These are phyloP conservation scores for Cathartes aura DNA, from an alignment of 2,113 vertebrate genomes.

Conservation along the genomic window DNA sequence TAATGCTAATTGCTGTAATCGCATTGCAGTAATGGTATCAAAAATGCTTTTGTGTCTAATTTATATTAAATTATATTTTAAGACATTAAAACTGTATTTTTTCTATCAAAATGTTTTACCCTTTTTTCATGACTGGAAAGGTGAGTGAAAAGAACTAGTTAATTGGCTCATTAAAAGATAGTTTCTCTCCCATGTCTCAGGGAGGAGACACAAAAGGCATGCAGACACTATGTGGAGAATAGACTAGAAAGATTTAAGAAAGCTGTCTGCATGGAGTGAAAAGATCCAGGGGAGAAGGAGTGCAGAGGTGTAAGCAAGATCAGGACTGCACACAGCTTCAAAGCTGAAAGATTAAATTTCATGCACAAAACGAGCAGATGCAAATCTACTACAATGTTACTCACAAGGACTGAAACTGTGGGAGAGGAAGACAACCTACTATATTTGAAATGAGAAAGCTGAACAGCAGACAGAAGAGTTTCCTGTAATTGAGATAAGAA, in stretches of 20 bases:
- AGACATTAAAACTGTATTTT: neutral
- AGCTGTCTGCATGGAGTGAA: neutral
- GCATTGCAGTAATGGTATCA: neutral
- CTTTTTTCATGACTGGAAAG: neutral
- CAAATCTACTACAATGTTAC: neutral
- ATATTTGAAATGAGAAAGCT: neutral
- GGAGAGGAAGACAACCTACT: neutral
- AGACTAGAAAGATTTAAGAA: neutral
- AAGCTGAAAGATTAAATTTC: neutral
- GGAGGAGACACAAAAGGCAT: neutral
- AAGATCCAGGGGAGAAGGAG: neutral
- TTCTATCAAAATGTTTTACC: neutral
- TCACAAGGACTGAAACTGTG: neutral
- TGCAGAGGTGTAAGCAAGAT: neutral
- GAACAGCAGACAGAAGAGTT: neutral
- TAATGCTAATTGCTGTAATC: neutral
- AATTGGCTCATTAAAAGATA: constrained; percentile 26
- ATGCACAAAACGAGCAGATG: fast-evolving
- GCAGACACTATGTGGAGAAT: neutral
- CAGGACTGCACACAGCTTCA: neutral
- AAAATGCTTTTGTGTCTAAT: neutral
- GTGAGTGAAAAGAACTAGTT: neutral
- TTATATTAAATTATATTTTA: neutral
- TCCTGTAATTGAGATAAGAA: neutral
- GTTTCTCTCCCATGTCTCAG: neutral